phyloP scores from a whole-genome alignment of 2,113 vertebrate species.

The Gallinago undulata region DNA sequence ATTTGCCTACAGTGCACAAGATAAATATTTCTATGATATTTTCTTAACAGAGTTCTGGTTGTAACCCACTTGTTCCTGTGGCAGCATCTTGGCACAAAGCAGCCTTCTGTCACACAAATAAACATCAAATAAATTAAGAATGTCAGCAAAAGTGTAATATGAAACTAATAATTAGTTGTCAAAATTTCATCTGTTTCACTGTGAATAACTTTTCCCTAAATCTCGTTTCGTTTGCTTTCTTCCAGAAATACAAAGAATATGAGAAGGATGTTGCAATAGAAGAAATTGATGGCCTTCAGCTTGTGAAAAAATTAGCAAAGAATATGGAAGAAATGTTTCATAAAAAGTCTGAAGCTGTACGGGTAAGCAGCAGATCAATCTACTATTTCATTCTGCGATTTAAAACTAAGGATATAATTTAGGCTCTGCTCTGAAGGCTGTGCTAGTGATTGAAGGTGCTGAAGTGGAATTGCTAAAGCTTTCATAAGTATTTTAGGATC shows the following conservation, averaged over 20 bases:
- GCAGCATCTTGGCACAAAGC: not conserved
- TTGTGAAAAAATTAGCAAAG: constrained; percentile 94
- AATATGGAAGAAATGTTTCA: constrained; percentile 99
- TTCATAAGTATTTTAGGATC: not conserved
- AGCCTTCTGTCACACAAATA: not conserved
- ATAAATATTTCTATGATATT: constrained; percentile 2
- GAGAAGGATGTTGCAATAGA: constrained; percentile 92
- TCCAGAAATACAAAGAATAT: constrained; percentile 98
- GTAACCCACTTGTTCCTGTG: not conserved
- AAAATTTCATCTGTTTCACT: not conserved
- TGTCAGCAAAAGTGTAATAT: not conserved
- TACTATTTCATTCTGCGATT: not conserved
- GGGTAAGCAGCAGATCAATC: constrained; percentile 78
- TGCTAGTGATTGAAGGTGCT: not conserved
- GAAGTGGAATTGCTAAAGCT: not conserved
- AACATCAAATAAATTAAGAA: not conserved
- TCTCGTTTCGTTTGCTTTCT: constrained; percentile 10
- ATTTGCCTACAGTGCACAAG: not conserved
- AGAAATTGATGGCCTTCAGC: constrained; percentile 93
- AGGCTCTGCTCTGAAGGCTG: not conserved
- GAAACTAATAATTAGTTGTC: not conserved
- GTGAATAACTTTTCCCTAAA: not conserved
- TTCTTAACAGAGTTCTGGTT: not conserved
- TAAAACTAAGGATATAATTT: not conserved
- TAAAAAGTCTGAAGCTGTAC: constrained; percentile 93